Conservation (phyloP, 2,797 vertebrate genomes). For the Nannoperca australis region DNA sequence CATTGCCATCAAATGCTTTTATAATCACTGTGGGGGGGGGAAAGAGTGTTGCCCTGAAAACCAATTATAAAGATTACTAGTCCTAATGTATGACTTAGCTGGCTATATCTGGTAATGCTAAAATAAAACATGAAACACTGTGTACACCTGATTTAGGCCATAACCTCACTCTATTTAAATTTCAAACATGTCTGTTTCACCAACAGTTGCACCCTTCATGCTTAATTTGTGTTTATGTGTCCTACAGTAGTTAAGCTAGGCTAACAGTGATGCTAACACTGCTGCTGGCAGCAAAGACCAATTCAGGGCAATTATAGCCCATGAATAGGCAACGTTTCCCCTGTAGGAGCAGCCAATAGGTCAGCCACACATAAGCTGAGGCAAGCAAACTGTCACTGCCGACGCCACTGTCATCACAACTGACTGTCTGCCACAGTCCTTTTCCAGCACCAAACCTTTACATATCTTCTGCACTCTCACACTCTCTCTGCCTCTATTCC, state of each 20-base stretch:
- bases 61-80: constrained; percentile 28
- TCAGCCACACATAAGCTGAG: constrained; percentile 69
- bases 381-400: constrained; percentile 60
- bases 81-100: constrained; percentile 1
- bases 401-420: constrained; percentile 66
- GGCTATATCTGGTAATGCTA: constrained; percentile 8
- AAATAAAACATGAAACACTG: not conserved
- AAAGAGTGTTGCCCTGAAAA: constrained; percentile 26
- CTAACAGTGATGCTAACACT: constrained; percentile 23
- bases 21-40: constrained; percentile 42
- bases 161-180: constrained; percentile 20
- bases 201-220: constrained; percentile 8
- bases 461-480: constrained; percentile 33
- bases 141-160: not conserved
- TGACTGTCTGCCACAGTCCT: constrained; percentile 41
- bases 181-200: not conserved
- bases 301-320: constrained; percentile 46
- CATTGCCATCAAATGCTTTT: constrained; percentile 58
- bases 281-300: constrained; percentile 40
- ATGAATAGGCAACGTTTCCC: constrained; percentile 56
- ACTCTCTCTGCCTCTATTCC: constrained; percentile 63
- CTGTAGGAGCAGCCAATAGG: constrained; percentile 47
- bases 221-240: constrained; percentile 3
- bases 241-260: constrained; percentile 9
- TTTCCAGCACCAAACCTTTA: constrained; percentile 48